Percentiles rank a stretch among this genome's conserved stretches.
Conservation (phyloP, 2,113 vertebrate genomes). For the Accipiter virgatus region DNA sequence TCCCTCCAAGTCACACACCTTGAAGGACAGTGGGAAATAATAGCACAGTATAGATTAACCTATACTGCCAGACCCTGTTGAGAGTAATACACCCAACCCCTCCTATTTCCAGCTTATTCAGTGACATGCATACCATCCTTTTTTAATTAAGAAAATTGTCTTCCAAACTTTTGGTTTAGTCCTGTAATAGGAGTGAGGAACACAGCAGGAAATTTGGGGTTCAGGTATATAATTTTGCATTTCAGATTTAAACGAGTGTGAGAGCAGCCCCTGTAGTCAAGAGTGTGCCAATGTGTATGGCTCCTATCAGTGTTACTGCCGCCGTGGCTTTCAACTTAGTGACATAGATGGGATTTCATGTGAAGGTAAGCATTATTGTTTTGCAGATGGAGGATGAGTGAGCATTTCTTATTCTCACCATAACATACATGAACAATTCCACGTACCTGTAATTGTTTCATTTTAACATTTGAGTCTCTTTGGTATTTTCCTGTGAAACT, state of each 20-base stretch:
- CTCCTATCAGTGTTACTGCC: constrained; percentile 98
- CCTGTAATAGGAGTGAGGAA: not conserved
- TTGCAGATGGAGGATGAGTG: not conserved
- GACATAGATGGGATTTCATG: constrained; percentile 92
- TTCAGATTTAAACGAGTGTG: constrained; percentile 90
- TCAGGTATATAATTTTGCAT: not conserved
- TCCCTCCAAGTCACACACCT: not conserved
- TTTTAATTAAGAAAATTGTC: not conserved
- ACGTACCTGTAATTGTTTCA: not conserved
- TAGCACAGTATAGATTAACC: not conserved
- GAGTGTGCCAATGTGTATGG: constrained; percentile 96
- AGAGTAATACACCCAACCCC: not conserved
- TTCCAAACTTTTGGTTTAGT: not conserved
- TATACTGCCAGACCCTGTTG: not conserved
- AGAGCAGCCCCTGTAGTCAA: constrained; percentile 89
- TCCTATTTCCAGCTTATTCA: not conserved
- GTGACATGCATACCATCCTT: not conserved
- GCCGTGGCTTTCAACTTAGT: constrained; percentile 94
- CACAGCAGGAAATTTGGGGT: not conserved
- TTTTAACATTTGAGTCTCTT: not conserved
- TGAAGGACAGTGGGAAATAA: not conserved
- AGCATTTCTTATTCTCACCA: not conserved
- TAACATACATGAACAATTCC: not conserved
- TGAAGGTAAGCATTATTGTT: constrained; percentile 78
- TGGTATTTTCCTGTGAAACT: not conserved